Base-by-base conservation (phyloP, 2,888 invertebrate genomes). In the Pammene fasciana region DNA sequence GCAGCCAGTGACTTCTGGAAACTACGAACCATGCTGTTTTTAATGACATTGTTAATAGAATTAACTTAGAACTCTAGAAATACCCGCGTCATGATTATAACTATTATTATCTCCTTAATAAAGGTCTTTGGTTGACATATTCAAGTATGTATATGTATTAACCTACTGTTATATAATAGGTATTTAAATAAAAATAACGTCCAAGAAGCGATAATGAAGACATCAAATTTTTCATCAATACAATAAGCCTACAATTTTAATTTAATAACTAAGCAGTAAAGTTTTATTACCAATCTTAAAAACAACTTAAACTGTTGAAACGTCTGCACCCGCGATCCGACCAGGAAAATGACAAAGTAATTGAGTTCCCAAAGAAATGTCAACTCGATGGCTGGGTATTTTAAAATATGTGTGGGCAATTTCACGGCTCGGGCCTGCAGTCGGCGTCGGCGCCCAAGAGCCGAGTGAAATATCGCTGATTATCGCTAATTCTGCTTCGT, bases 361-460 rank as follows among this genome's bases (percentile, higher is more conserved):
- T 84, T 77, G 81, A 81, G 79, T 79, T 73, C 72, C 79, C 79
- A 82, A 82, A 82, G 76, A 79, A 79, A 78, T 80, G 78, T 74
- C 79, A 74, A 77, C 68, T 61, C 75, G 76, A 79, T 82, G 75
- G 79, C 75, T 77, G 76, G 79, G 83, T 82, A 80, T 83, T 87
- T 83, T 83, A 87, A 88, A 88, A 86, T 86, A 86, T 87, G 83
- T 84, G 83, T 82, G 82, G 75, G 82, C 85, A 91, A 91, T 92
- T 91, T 91, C 89, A 91, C 87, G 89, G 84, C 71, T 75, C 77
- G 84, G 79, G 75, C 85, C 82, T 78, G 78, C 78, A 80, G 76
- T 76, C 78, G 79, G 79, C 79, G 76, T 76, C 78, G 79, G 79
- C 79, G 82, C 80, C 81, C 83, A 86, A 85, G 84, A 82, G 80